These are phyloP conservation scores for Erythrocercus mccallii DNA, from an alignment of 2,113 vertebrate genomes.

Conservation along the genomic window DNA sequence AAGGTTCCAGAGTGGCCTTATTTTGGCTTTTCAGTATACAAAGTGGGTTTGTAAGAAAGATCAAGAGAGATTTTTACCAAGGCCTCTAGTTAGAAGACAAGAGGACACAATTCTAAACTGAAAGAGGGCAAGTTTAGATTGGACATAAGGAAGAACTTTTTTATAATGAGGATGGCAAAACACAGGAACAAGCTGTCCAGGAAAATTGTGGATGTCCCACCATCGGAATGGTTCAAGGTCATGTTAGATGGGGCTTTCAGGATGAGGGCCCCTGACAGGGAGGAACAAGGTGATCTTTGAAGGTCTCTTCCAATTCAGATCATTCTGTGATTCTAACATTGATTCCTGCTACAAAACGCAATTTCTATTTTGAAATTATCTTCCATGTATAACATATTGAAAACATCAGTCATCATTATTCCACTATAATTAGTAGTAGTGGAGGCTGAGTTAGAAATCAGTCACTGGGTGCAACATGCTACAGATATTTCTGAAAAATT, in stretches of 20 bases:
- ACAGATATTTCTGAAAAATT: background rate
- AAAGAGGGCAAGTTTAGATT: background rate
- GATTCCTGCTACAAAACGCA: background rate
- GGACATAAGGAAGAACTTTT: background rate
- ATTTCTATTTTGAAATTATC: background rate
- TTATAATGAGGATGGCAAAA: background rate
- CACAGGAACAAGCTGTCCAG: background rate
- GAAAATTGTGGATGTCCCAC: background rate
- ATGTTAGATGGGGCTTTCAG: background rate
- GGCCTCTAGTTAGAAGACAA: background rate
- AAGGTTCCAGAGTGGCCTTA: background rate
- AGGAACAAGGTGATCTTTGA: background rate
- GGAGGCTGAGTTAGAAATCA: background rate
- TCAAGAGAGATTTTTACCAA: background rate
- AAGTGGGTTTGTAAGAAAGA: background rate
- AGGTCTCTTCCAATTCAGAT: background rate
- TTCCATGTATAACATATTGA: background rate
- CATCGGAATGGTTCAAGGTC: background rate
- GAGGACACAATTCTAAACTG: background rate
- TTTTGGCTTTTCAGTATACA: background rate
- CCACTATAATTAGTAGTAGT: background rate
- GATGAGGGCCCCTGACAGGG: background rate
- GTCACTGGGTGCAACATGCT: background rate
- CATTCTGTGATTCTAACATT: rapidly evolving
- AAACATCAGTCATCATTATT: background rate